Percentiles rank a stretch among this genome's conserved stretches.
phyloP scores from a whole-genome alignment of 2,113 vertebrate genomes.

The Callionymus lyra region DNA sequence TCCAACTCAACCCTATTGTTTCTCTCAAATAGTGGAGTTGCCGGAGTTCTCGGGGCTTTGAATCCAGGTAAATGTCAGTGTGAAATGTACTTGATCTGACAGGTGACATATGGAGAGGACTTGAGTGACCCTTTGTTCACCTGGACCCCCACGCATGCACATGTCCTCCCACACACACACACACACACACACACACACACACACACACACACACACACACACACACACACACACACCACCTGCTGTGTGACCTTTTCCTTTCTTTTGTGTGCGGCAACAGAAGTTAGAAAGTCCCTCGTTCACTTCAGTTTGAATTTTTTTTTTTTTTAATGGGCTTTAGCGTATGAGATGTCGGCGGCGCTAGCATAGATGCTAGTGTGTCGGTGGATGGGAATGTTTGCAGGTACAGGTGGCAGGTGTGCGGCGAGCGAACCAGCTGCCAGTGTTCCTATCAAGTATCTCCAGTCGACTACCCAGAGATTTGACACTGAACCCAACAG shows the following conservation, averaged over 20 bases:
- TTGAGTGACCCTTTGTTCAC: conserved; percentile 41
- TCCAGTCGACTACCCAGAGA: conserved; percentile 43
- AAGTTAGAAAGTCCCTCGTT: too few relatives aligned
- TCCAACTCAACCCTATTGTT: too few relatives aligned
- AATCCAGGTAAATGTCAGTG: conserved; percentile 36
- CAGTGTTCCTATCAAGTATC: conserved; percentile 34
- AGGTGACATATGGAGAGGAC: conserved; percentile 46
- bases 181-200: conserved; percentile 3
- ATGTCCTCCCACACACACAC: conserved; percentile 3
- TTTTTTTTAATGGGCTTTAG: too few relatives aligned
- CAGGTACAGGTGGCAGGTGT: conserved; percentile 33
- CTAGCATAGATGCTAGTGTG: neutral
- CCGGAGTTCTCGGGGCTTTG: conserved; percentile 6
- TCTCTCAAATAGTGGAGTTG: neutral
- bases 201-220: conserved; percentile 6
- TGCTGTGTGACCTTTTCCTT: conserved; percentile 15
- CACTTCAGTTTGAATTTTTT: too few relatives aligned
- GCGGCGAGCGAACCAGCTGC: conserved; percentile 46
- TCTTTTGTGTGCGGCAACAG: conserved; percentile 10
- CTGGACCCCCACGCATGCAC: conserved; percentile 16
- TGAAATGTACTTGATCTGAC: conserved; percentile 35
- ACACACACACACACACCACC: conserved; percentile 18
- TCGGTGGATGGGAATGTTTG: conserved; percentile 16
- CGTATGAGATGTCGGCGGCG: too few relatives aligned
- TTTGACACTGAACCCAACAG: conserved; percentile 36